Percentiles rank a stretch among this genome's conserved stretches.
Evolutionary conservation across 2,113 vertebrate genomes (phyloP).

Genomic region (Neodontobutis hainanensis): DNA sequence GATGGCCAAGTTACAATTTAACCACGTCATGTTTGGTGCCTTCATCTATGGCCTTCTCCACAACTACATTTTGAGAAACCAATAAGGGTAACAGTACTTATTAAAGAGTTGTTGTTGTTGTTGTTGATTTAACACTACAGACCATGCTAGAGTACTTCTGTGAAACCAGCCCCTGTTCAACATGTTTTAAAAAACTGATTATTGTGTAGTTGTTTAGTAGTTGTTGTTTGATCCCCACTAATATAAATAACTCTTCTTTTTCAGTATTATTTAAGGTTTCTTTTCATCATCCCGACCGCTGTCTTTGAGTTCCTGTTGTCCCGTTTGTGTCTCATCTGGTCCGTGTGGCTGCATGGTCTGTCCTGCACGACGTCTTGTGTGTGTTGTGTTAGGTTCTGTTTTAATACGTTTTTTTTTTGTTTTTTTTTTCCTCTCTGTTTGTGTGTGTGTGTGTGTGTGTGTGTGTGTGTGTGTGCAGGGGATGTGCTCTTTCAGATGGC

Average conservation of each 20-base stretch:
- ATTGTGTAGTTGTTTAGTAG: constrained; percentile 6
- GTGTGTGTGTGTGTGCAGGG: constrained; percentile 81
- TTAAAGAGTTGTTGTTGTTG: too few species aligned
- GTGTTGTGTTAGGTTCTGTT: not conserved
- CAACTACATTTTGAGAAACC: too few species aligned
- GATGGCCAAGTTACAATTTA: constrained; percentile 1
- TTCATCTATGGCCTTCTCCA: too few species aligned
- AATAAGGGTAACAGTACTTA: too few species aligned
- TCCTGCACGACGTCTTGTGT: constrained; percentile 54
- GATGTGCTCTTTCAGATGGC: constrained; percentile 99
- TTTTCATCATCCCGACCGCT: constrained; percentile 12
- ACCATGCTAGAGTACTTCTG: not conserved
- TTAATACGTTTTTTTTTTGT: not conserved
- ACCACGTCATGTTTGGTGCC: too few species aligned
- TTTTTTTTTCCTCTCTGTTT: constrained; percentile 22
- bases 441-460: constrained; percentile 58
- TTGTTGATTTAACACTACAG: not conserved
- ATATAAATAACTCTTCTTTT: not conserved
- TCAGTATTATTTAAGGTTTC: constrained; percentile 2
- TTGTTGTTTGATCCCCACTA: not conserved
- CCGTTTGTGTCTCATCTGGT: constrained; percentile 29
- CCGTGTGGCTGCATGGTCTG: constrained; percentile 67
- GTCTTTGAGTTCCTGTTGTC: constrained; percentile 15
- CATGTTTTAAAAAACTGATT: not conserved
- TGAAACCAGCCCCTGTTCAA: not conserved